Percentiles rank a stretch among this genome's conserved stretches.
Conservation (phyloP, 2,797 vertebrate genomes). For the Schizopygopsis pylzovi region DNA sequence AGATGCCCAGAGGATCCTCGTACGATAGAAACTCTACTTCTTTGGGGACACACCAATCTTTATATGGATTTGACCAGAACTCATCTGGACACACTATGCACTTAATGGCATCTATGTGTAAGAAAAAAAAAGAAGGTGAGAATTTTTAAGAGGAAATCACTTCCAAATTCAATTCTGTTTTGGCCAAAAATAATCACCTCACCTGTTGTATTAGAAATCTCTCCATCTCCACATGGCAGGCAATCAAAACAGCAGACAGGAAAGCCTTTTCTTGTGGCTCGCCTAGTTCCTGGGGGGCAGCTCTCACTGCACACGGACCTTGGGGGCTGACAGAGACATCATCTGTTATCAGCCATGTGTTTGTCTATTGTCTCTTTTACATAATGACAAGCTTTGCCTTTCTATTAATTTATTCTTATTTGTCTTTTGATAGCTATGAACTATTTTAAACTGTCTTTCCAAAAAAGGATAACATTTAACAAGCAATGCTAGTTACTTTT, state of each 20-base stretch:
- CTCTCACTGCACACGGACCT: constrained; percentile 64
- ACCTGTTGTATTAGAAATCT: constrained; percentile 28
- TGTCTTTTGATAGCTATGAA: neutral
- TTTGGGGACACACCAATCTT: neutral
- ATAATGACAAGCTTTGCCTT: neutral
- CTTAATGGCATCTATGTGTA: neutral
- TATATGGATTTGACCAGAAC: neutral
- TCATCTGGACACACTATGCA: constrained; percentile 7
- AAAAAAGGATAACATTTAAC: neutral
- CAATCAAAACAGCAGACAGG: constrained; percentile 71
- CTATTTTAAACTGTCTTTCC: neutral
- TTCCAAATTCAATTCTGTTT: neutral
- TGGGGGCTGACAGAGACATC: constrained; percentile 51
- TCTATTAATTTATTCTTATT: neutral
- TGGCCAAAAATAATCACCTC: neutral
- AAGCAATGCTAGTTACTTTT: constrained; percentile 33
- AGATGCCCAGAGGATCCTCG: constrained; percentile 60
- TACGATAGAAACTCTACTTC: neutral
- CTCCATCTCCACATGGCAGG: constrained; percentile 7
- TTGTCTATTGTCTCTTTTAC: neutral
- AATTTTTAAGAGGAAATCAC: constrained; percentile 36
- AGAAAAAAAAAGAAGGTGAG: constrained; percentile 14
- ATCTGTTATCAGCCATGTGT: neutral
- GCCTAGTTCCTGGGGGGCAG: constrained; percentile 10
- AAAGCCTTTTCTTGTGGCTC: constrained; percentile 42